Conservation (phyloP, 1,140 invertebrate genomes). For the Antheraea pernyi region DNA sequence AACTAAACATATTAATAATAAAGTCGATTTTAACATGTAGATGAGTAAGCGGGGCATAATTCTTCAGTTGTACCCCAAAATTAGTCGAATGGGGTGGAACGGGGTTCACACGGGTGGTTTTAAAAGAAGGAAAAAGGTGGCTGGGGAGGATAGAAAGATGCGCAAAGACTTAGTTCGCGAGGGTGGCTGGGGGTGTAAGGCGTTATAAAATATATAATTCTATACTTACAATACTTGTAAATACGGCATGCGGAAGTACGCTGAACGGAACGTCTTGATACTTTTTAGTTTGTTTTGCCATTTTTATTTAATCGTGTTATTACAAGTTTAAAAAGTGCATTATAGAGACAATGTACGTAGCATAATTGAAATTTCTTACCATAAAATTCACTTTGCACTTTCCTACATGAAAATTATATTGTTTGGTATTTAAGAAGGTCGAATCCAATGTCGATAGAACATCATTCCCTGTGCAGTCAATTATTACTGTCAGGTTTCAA, state of each 20-base stretch:
- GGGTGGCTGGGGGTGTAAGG: slow-evolving; percentile 60
- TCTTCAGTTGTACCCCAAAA: slow-evolving; percentile 77
- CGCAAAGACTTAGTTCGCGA: slow-evolving; percentile 77
- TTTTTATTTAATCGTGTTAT: too few relatives aligned
- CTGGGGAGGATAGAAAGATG: slow-evolving; percentile 77
- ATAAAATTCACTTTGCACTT: too few relatives aligned
- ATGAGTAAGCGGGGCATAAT: slow-evolving; percentile 66
- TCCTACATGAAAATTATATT: too few relatives aligned
- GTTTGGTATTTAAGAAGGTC: too few relatives aligned
- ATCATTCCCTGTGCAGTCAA: too few relatives aligned
- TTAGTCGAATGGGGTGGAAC: slow-evolving; percentile 77
- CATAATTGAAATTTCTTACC: too few relatives aligned
- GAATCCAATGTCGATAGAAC: too few relatives aligned
- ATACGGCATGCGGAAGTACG: slow-evolving; percentile 75
- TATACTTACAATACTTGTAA: slow-evolving; percentile 80
- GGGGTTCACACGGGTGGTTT: slow-evolving; percentile 76
- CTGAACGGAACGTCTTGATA: slow-evolving; percentile 38
- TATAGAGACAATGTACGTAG: too few relatives aligned
- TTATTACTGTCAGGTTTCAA: too few relatives aligned
- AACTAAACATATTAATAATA: slow-evolving; percentile 38
- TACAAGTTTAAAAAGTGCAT: too few relatives aligned
- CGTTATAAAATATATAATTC: slow-evolving; percentile 79
- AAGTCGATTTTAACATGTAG: slow-evolving; percentile 38
- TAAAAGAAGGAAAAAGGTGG: slow-evolving; percentile 77
- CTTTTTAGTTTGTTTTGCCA: slow-evolving; percentile 17